Base-by-base conservation (phyloP, 2,797 vertebrate genomes). In the Etheostoma nigrum region DNA sequence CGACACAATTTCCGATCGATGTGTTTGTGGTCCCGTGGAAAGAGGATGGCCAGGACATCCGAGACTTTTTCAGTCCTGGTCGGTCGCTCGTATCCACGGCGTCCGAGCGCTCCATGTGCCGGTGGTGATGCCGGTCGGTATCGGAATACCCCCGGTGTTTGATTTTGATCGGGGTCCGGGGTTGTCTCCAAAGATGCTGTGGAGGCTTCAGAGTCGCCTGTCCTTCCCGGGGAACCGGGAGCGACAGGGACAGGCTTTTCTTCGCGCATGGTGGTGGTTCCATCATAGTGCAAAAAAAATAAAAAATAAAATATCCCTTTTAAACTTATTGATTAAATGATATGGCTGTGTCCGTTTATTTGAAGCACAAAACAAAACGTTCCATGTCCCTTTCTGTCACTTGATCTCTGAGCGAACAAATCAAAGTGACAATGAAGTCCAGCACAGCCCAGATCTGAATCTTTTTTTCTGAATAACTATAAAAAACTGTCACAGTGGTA, bases 11-110 rank as follows among this genome's bases (percentile, higher is more conserved):
- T 83, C 93, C 92, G 72, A 94, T 93, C 83, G 96, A 95, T 59
- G 94, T 91, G 92, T 94, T 95, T 53, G 96, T 95, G 74, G 96
- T 96, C 82, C 97, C 96, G 44, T 98, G 98, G 86, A 98, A 97
- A 52, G 97, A 98, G 40, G 97, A 98, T 21, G 97, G 98, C 97
- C 98, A 99, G 74, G 98, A 99, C 98, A 98, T 97, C 65, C 97
- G 97, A 68, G 96, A 96, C 79, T 96, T 97, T 81, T 96, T 96
- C 70, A 99, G 94, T 60, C 97, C 97, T 1, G 97, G 97, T 82
- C 97, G 93, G 93, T 98, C 97, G 87, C 96, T 95, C 72, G 96
- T 96, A 89, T 99, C 98, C 94, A 99, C 93, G 88, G 98, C 98
- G 86, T 99, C 96, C 1, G 97, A 96, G 81, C 98, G 96, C 89